A percentile compares a stretch with the other conserved stretches of the same genome.
Conservation (phyloP, 2,113 vertebrate species). For the Petrocephalus zakoni region DNA sequence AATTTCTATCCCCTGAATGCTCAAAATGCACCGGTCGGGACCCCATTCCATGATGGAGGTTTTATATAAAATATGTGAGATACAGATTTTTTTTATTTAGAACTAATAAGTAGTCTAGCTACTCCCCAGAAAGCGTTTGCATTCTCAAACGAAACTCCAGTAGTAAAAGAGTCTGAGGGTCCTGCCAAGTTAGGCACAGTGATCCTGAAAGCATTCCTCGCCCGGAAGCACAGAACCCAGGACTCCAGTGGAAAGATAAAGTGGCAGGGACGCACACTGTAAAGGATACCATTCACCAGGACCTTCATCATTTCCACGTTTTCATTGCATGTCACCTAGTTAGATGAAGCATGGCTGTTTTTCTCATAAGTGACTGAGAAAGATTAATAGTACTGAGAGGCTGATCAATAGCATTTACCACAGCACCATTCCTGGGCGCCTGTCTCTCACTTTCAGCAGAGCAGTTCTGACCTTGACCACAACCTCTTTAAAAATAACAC, state of each 20-base stretch:
- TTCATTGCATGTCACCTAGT: conserved; percentile 30
- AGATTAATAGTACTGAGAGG: conserved; percentile 19
- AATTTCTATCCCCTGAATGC: not conserved
- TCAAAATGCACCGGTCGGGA: not conserved
- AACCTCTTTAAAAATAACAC: not conserved
- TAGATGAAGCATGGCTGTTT: conserved; percentile 22
- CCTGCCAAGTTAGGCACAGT: not conserved
- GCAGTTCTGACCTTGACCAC: conserved; percentile 15
- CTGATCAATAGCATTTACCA: conserved; percentile 23
- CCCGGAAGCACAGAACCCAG: not conserved
- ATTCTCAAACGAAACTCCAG: not conserved
- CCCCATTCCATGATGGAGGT: not conserved
- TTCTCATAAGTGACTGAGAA: conserved; percentile 21
- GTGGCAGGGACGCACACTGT: not conserved
- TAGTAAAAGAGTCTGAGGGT: not conserved
- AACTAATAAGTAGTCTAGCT: not conserved
- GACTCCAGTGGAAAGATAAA: not conserved
- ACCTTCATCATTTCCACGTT: conserved; percentile 10
- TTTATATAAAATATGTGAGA: not conserved
- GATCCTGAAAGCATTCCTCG: not conserved
- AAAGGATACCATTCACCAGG: conserved; percentile 6
- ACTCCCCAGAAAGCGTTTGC: not conserved
- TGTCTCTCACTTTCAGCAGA: not conserved
- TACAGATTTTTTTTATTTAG: not conserved
- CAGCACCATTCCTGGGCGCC: not conserved